Base-by-base conservation (phyloP, 2,888 invertebrate species). In the Netelia fuscicornis region DNA sequence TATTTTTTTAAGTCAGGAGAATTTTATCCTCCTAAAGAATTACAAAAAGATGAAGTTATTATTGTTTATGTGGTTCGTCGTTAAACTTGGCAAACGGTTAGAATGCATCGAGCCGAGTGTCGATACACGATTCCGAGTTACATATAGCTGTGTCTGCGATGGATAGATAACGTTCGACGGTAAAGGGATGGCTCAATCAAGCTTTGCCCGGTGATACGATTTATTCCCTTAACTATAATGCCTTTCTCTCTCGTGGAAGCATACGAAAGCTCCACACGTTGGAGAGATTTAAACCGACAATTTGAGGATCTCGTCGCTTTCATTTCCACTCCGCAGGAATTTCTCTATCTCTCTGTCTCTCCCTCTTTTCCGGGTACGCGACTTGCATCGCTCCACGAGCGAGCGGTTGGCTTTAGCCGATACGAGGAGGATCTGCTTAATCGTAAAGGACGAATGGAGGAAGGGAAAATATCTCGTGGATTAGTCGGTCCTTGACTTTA, bases 401-500 rank as follows among this genome's bases (percentile, higher is more conserved):
- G 62, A 52, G 30, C 48, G 62, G 64, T 56, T 78, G 68, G 64
- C 58, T 78, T 81, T 58, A 30, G 6, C 78, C 68, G 78, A 81
- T 81, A 77, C 44, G 78, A 62, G 52, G 62, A 48, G 79, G 64
- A 64, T 82, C 56, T 44, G 44, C 52, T 20, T 20, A 11, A 52
- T 37, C 80, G n/a, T 5, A 25, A 30, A 30, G 30, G 30, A 30
- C 30, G 30, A 0, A 30, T 30, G 30, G 58, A 9, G 58, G 58
- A 10, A 42, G 56, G 48, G 23, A 79, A 79, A 82, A 85, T 60
- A 70, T 68, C n/a, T 17, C 30, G 54, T 42, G 74, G 81, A 81
- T 84, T 68, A 84, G 17, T 42, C 62, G 62, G 23, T 37, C 64
- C 20, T 65, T 23, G 54, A 72, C 44, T 74, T 48, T 58, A 60